Evolutionary conservation across 2,888 invertebrate genomes (phyloP), one percentile per base, ranked within the genome.

Genomic region (Cryptus viduatorius): DNA sequence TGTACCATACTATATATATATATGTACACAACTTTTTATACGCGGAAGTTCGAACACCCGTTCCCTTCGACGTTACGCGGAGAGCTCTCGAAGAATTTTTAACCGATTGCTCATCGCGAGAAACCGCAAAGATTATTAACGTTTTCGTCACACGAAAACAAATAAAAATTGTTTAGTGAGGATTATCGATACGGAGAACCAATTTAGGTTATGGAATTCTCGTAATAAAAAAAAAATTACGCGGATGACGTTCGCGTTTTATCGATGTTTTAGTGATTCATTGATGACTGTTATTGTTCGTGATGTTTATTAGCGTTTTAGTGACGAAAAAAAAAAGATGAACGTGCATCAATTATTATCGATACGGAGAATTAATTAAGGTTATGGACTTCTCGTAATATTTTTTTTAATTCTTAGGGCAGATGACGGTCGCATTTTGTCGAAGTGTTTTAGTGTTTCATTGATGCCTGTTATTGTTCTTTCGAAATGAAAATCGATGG

Each of bases 1-100:
- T 56, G 44, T 44, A 16, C 44, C 24, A 37, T 79, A 8, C 10
- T 81, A 24, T 31, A 24, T 79, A 10, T 46, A 81, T 46, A 65
- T 65, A 69, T 80, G 12, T 72, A 69, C 61, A 81, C 75, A 65
- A 69, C 69, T 82, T 84, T 84, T 84, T 84, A 75, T 73, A 84
- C 81, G 53, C 84, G 84, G 79, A 84, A 84, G 81, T 81, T 12
- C 42, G 44, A 48, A 48, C n/a, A 44, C 19, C 31, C 65, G 12
- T 29, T 24, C 12, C 48, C 61, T 46, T n/a, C 37, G 24, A 50
- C 19, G 44, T 42, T 31, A 46, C 19, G n/a, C 24, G 12, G 59
- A 44, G 59, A n/a, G 16, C 65, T 65, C 37, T 29, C 59, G 59
- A 29, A 59, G 59, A 59, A 59, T 59, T 59, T 59, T 29, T 29